Evolutionary conservation across 2,888 invertebrate genomes (phyloP), one percentile per base, ranked within the genome.

Genomic region (Aporophyla lueneburgensis): DNA sequence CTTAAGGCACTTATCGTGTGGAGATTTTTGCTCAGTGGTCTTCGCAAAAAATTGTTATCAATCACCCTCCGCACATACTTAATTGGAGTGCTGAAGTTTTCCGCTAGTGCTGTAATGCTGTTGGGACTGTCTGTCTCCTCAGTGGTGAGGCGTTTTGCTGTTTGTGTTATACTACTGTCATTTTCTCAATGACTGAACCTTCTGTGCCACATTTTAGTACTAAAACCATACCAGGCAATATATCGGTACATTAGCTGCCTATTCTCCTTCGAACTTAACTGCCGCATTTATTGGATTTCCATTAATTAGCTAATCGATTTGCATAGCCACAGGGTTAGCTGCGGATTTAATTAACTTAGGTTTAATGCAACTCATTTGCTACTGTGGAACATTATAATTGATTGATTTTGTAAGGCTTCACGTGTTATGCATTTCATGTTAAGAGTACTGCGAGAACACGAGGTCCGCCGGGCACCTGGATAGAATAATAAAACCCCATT

Each of bases 211-310:
- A 24, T 27, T 56, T 68, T 10, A 14, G 6, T n/a, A n/a, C 12
- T 19, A 27, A 51, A 78, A 43, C 71, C 73, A 61, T 24, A 81
- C 33, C 67, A 51, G 63, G 67, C 72, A 71, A 86, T 86, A 83
- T 83, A 83, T 74, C 56, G 84, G 80, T 69, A 83, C 80, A 83
- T 83, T 83, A 86, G 84, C 84, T 71, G 74, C 62, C 68, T 66
- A 74, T 87, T 86, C 73, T 74, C 86, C 62, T 33, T 67, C 65
- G 62, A 69, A 71, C 65, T 70, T 85, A 81, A 85, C 78, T 61
- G 51, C 74, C 82, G 61, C 66, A 81, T 87, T 85, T 87, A 87
- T 82, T 75, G 86, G 85, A 73, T 85, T 87, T 54, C 62, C 74
- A 74, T 78, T 81, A 85, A 82, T 87, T 71, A 71, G 73, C 74